Evolutionary conservation across 2,797 vertebrate genomes (phyloP).

Genomic region (Chaetodon trifasciatus): DNA sequence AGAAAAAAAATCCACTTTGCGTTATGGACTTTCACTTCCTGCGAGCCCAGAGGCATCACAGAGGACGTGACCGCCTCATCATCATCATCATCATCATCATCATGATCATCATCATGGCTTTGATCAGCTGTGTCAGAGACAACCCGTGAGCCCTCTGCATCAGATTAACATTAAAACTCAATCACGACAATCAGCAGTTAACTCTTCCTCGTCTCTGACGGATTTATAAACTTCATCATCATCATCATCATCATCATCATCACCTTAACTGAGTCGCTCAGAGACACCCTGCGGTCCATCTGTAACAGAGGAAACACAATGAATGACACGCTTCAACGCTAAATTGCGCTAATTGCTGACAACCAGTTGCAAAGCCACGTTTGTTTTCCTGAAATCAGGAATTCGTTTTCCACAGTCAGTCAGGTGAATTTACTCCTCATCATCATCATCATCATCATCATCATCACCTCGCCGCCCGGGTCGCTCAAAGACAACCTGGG

Average conservation of each 20-base stretch:
- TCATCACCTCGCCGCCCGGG: conserved; percentile 31
- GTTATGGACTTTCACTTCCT: neutral
- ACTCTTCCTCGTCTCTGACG: neutral
- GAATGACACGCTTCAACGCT: neutral
- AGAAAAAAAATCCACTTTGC: conserved; percentile 14
- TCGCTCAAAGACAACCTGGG: conserved; percentile 49
- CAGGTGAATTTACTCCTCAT: neutral
- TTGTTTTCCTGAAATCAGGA: neutral
- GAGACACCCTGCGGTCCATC: conserved; percentile 61
- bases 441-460: neutral
- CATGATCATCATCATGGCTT: conserved; percentile 2
- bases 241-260: conserved; percentile 53
- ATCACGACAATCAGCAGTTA: neutral
- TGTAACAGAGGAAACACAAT: conserved; percentile 59
- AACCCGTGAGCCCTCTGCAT: neutral
- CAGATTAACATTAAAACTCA: neutral
- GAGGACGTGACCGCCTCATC: neutral
- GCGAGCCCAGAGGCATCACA: neutral
- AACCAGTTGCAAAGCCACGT: neutral
- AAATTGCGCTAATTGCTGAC: neutral
- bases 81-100: neutral
- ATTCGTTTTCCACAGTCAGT: neutral
- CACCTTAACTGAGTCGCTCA: conserved; percentile 62
- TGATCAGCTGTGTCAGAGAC: conserved; percentile 6
- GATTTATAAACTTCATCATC: conserved; percentile 6